phyloP scores from a whole-genome alignment of 2,888 invertebrate genomes.

The Philaethria dido region DNA sequence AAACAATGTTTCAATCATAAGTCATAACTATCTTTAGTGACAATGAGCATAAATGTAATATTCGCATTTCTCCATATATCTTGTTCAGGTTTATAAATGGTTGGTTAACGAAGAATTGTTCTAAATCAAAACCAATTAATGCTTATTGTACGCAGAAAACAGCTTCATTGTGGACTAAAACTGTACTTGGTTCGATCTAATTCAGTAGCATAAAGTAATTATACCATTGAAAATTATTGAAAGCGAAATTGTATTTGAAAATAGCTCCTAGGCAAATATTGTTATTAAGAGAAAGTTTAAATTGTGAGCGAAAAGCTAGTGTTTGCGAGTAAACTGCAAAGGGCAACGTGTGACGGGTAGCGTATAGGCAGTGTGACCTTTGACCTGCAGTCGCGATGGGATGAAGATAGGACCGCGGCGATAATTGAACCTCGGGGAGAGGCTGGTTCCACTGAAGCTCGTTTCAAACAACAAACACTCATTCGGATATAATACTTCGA shows the following conservation, averaged over 20 bases:
- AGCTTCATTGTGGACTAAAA: constrained; percentile 19
- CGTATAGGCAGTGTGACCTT: constrained; percentile 51
- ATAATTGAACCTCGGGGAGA: constrained; percentile 48
- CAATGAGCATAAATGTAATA: not conserved
- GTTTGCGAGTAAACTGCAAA: constrained; percentile 49
- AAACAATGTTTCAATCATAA: too few species aligned
- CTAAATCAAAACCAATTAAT: constrained; percentile 27
- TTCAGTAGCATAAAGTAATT: constrained; percentile 41
- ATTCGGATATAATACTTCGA: constrained; percentile 31
- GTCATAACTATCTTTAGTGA: not conserved
- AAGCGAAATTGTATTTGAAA: constrained; percentile 44
- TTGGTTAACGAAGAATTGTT: constrained; percentile 18
- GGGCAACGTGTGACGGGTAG: constrained; percentile 54
- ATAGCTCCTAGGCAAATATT: constrained; percentile 48
- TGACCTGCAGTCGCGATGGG: constrained; percentile 47
- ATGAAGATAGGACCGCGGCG: constrained; percentile 53
- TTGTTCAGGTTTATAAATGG: not conserved
- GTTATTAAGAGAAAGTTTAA: constrained; percentile 58
- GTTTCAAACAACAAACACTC: constrained; percentile 33
- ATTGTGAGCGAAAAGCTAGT: constrained; percentile 55
- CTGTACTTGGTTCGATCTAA: constrained; percentile 33
- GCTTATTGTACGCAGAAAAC: not conserved
- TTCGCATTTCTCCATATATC: not conserved
- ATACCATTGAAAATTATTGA: constrained; percentile 45
- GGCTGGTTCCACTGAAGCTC: constrained; percentile 23